Percentiles rank a stretch among this genome's conserved stretches.
These are phyloP conservation scores for Acronicta aceris DNA, from an alignment of 2,888 invertebrate species.

Conservation along the genomic window DNA sequence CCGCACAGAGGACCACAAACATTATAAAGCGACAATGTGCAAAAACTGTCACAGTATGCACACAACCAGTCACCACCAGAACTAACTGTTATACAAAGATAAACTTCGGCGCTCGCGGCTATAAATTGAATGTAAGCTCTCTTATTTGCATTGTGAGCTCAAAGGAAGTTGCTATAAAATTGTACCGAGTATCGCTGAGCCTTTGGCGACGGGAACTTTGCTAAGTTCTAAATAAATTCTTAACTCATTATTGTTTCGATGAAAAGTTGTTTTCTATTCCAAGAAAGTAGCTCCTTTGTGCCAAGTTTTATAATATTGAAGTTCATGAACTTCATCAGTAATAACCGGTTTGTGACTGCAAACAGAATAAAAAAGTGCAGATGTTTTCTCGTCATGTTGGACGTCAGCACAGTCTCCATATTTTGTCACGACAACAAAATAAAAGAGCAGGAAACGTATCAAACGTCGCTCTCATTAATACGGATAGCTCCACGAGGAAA, in stretches of 20 bases:
- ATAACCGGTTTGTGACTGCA: conserved; percentile 18
- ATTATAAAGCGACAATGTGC: conserved; percentile 56
- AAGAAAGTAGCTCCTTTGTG: conserved; percentile 12
- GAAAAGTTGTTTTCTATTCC: conserved; percentile 24
- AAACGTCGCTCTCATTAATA: conserved; percentile 27
- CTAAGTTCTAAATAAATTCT: conserved; percentile 48
- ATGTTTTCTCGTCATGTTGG: background rate
- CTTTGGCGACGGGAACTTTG: conserved; percentile 27
- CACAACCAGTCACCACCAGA: conserved; percentile 56
- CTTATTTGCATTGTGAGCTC: conserved; percentile 70
- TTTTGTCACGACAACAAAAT: conserved; percentile 14
- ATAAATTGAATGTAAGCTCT: conserved; percentile 76
- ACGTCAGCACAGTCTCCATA: conserved; percentile 2
- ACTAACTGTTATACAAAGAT: conserved; percentile 66
- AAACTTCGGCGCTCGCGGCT: conserved; percentile 66
- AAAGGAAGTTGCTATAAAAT: conserved; percentile 60
- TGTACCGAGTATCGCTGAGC: conserved; percentile 44
- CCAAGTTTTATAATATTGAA: conserved; percentile 29
- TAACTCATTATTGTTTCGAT: conserved; percentile 38
- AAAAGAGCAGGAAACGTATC: conserved; percentile 27
- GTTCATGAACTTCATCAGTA: conserved; percentile 19
- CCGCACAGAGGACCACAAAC: conserved; percentile 49
- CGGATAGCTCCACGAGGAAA: conserved; percentile 35
- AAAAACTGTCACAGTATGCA: conserved; percentile 66
- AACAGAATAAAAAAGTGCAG: conserved; percentile 19